phyloP scores from a whole-genome alignment of 1,140 invertebrate species.

The Ostrea denselamellosa region DNA sequence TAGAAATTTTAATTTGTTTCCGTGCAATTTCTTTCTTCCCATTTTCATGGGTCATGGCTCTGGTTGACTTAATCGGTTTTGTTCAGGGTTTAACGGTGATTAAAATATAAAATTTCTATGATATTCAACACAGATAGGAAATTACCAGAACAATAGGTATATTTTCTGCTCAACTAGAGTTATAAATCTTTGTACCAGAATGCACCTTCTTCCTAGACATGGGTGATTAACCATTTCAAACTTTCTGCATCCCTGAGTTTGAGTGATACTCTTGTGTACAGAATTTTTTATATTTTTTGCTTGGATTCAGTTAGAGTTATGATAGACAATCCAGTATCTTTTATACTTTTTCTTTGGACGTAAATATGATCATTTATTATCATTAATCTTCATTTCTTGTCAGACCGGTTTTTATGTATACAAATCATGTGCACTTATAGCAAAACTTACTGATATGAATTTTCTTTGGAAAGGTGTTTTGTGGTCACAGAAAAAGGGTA shows the following conservation, averaged over 20 bases:
- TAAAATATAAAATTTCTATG: conserved; percentile 34
- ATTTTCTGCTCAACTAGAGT: conserved; percentile 20
- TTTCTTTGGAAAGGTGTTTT: neutral
- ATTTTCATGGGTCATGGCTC: neutral
- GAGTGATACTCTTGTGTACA: conserved; percentile 29
- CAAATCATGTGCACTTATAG: conserved; percentile 19
- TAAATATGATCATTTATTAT: conserved; percentile 40
- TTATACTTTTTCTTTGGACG: neutral
- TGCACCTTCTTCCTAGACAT: neutral
- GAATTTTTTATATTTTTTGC: neutral
- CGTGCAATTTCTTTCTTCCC: conserved; percentile 17
- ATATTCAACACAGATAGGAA: conserved; percentile 24
- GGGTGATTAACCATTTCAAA: conserved; percentile 31
- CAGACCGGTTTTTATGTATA: conserved; percentile 11
- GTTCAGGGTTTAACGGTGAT: neutral
- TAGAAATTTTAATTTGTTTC: neutral
- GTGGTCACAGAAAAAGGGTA: neutral
- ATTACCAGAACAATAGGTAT: conserved; percentile 33
- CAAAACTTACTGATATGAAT: neutral
- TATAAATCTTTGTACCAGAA: conserved; percentile 40
- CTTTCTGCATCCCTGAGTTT: conserved; percentile 35
- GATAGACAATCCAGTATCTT: conserved; percentile 26
- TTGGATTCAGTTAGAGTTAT: neutral
- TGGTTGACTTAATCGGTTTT: conserved; percentile 13
- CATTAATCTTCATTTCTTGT: conserved; percentile 29